These are phyloP conservation scores for Drosophila anceps DNA, from an alignment of 2,888 invertebrate species.

Conservation along the genomic window DNA sequence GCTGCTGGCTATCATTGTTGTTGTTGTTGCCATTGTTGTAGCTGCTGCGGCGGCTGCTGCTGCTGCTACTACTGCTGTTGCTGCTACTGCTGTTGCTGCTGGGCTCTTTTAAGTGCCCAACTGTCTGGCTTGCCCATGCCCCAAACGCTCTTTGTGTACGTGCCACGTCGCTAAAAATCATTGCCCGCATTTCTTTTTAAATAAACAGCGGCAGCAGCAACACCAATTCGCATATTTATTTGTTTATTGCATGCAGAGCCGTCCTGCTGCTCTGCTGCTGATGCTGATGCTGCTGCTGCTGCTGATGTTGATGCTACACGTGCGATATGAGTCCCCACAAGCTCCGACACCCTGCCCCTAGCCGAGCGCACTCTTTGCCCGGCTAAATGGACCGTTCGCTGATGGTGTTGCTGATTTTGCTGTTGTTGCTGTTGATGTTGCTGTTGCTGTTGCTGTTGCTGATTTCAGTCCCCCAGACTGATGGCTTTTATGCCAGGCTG, in stretches of 20 bases:
- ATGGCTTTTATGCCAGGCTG: slow-evolving; percentile 53
- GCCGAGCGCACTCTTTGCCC: not conserved
- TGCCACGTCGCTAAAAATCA: slow-evolving; percentile 78
- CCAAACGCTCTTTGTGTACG: slow-evolving; percentile 60
- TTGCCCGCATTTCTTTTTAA: slow-evolving; percentile 76
- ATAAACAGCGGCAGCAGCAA: slow-evolving; percentile 65
- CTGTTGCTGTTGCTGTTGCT: slow-evolving; percentile 31
- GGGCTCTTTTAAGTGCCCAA: slow-evolving; percentile 70
- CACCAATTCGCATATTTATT: slow-evolving; percentile 71
- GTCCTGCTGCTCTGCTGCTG: slow-evolving; percentile 28
- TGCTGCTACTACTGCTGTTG: slow-evolving; percentile 21
- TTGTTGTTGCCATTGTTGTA: slow-evolving; percentile 22
- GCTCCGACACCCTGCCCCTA: not conserved
- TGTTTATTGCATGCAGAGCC: slow-evolving; percentile 70
- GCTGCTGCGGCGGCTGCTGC: slow-evolving; percentile 7
- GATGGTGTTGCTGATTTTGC: slow-evolving; percentile 61
- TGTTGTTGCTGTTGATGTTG: slow-evolving; percentile 50
- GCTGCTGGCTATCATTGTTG: slow-evolving; percentile 24
- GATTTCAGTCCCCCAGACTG: slow-evolving; percentile 29
- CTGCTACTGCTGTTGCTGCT: slow-evolving; percentile 17
- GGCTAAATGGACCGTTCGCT: slow-evolving; percentile 14
- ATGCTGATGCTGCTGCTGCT: slow-evolving; percentile 25
- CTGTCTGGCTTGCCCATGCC: slow-evolving; percentile 65
- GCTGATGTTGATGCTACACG: slow-evolving; percentile 50
- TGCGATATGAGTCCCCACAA: slow-evolving; percentile 43